Evolutionary conservation across 2,888 invertebrate species (phyloP), one percentile per base, ranked within the genome.

Genomic region (Nephrocerus scutellatus): DNA sequence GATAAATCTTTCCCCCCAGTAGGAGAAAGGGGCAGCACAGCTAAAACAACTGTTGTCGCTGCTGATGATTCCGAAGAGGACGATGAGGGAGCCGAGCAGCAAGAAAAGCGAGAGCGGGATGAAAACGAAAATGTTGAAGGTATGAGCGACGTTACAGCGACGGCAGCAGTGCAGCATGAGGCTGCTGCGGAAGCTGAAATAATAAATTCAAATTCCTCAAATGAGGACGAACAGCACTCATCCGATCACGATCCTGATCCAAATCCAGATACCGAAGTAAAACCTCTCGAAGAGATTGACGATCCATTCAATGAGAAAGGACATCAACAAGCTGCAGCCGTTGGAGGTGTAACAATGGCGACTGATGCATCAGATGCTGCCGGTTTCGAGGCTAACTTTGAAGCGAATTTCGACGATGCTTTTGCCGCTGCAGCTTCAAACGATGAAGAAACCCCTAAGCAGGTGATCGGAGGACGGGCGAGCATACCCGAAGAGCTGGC

Each of bases 401-500:
- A 68, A 46, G 68, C 67, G 5, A 68, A 68, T 43, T 68, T 68
- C 29, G 68, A 69, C 44, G 66, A 66, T 25, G 75, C 75, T 2
- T 75, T 76, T 26, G 58, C 58, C 5, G 53, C 53, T 32, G 49
- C 37, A 7, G 48, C 49, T 9, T 56, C 52, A 24, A 52, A 54
- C 37, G 63, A 63, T 38, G 57, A 59, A 18, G 61, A 63, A 39
- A 50, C 77, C 15, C 79, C 81, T n/a, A 76, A 78, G 32, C 79
- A 80, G 49, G 77, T 84, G 3, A 80, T 84, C 9, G 85, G 84
- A 18, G 84, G 85, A 30, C 74, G 85, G 41, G 85, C 85, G 43
- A 84, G 84, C 55, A 85, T 89, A 62, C 89, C 89, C 24, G 89
- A 89, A 68, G 90, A 89, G 66, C 74, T 90, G 47, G 89, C 88